Evolutionary conservation across 2,797 vertebrate genomes (phyloP).

Genomic region (Chelon auratus): DNA sequence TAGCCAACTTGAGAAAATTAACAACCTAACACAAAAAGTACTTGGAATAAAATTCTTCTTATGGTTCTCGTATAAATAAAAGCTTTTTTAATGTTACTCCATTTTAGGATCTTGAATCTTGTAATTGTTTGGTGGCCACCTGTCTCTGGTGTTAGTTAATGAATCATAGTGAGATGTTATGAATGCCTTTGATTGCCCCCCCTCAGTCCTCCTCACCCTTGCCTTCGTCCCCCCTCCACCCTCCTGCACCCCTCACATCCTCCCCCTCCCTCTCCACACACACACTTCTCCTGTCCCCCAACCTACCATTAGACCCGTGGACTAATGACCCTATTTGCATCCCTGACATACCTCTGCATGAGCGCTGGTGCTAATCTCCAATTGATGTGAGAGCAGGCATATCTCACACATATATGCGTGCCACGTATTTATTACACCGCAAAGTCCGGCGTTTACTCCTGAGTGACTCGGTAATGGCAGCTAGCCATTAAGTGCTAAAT

Average conservation of each 20-base stretch:
- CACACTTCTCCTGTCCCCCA: constrained; percentile 31
- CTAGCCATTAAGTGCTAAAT: constrained; percentile 98
- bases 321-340: constrained; percentile 98
- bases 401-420: constrained; percentile 87
- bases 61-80: too few relatives aligned
- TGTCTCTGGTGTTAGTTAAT: constrained; percentile 47
- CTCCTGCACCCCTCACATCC: not conserved
- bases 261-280: not conserved
- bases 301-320: constrained; percentile 88
- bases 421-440: constrained; percentile 88
- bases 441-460: constrained; percentile 70
- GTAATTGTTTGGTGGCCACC: constrained; percentile 42
- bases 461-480: constrained; percentile 94
- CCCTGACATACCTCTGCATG: constrained; percentile 92
- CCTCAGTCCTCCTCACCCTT: constrained; percentile 51
- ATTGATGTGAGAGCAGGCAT: constrained; percentile 91
- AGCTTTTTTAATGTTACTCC: constrained; percentile 2
- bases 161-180: constrained; percentile 81
- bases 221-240: not conserved
- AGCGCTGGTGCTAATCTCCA: constrained; percentile 94
- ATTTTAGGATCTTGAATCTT: constrained; percentile 8
- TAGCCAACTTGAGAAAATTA: not conserved
- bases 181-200: constrained; percentile 88
- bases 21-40: too few relatives aligned
- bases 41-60: too few relatives aligned